A percentile compares a stretch with the other conserved stretches of the same genome.
These are phyloP conservation scores for Pitta sordida DNA, from an alignment of 2,113 vertebrate species.

Conservation along the genomic window DNA sequence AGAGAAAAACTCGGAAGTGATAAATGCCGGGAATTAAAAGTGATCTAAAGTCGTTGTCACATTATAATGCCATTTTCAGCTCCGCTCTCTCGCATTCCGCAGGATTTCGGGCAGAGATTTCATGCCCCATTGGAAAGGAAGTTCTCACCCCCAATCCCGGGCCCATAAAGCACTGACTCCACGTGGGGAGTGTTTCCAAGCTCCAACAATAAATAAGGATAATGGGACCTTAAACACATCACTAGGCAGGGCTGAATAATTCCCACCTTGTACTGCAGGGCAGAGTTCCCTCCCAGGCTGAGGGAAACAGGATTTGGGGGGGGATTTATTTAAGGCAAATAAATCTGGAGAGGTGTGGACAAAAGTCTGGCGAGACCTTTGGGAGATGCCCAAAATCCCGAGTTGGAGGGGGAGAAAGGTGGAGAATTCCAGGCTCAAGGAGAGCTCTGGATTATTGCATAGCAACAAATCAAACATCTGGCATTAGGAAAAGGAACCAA, in stretches of 20 bases:
- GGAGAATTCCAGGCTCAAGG: not conserved
- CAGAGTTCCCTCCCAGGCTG: fast-evolving
- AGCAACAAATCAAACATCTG: not conserved
- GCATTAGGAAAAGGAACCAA: not conserved
- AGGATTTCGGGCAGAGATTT: not conserved
- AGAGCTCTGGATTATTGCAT: not conserved
- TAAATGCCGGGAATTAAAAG: conserved; percentile 15
- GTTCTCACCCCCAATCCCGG: not conserved
- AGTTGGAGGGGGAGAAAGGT: fast-evolving
- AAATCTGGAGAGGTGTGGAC: not conserved
- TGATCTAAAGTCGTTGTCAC: conserved; percentile 3
- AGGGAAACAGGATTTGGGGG: not conserved
- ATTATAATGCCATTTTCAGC: not conserved
- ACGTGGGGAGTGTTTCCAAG: not conserved
- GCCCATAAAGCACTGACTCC: conserved; percentile 2
- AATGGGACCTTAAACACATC: not conserved
- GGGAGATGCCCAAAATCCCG: not conserved
- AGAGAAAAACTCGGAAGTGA: not conserved
- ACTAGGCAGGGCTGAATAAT: not conserved
- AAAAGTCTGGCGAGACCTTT: not conserved
- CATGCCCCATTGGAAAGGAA: not conserved
- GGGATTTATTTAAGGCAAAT: not conserved
- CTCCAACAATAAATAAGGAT: conserved; percentile 17
- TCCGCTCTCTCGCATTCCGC: not conserved
- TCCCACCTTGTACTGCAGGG: not conserved